Conservation (phyloP, 92 coral and sea anemone genomes). For the Paragorgia papillata region DNA sequence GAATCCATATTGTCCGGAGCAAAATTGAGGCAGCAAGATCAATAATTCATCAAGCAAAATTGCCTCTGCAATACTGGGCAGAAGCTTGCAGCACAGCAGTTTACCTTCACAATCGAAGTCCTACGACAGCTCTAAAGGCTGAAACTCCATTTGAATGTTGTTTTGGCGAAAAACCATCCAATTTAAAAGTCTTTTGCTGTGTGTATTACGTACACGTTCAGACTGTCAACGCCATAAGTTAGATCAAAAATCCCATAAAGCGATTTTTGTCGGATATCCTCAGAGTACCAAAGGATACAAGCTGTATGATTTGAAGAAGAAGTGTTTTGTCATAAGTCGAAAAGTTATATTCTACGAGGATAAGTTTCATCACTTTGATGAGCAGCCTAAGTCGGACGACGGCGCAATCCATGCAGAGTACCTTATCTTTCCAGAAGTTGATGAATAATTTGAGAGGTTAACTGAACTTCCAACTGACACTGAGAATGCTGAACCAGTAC, state of each 20-base stretch:
- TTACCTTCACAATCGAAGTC: conserved; percentile 64
- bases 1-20: conserved; percentile 67
- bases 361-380: conserved; percentile 51
- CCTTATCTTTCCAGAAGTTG: conserved; percentile 35
- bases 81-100: conserved; percentile 67
- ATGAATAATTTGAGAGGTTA: neutral
- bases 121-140: conserved; percentile 50
- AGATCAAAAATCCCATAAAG: conserved; percentile 63
- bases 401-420: conserved; percentile 17
- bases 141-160: conserved; percentile 58
- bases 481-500: neutral
- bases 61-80: conserved; percentile 65
- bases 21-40: conserved; percentile 59
- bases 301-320: conserved; percentile 48
- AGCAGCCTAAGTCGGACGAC: conserved; percentile 5
- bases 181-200: conserved; percentile 58
- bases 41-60: conserved; percentile 47
- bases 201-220: conserved; percentile 40
- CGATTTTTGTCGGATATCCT: conserved; percentile 59
- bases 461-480: too few relatives aligned
- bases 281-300: conserved; percentile 64
- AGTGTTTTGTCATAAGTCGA: conserved; percentile 50
- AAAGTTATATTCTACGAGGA: conserved; percentile 51
- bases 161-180: conserved; percentile 58
- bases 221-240: conserved; percentile 29